Percentiles rank a stretch among this genome's conserved stretches.
These are phyloP conservation scores for Xestia c-nigrum DNA, from an alignment of 2,888 invertebrate genomes.

Conservation along the genomic window DNA sequence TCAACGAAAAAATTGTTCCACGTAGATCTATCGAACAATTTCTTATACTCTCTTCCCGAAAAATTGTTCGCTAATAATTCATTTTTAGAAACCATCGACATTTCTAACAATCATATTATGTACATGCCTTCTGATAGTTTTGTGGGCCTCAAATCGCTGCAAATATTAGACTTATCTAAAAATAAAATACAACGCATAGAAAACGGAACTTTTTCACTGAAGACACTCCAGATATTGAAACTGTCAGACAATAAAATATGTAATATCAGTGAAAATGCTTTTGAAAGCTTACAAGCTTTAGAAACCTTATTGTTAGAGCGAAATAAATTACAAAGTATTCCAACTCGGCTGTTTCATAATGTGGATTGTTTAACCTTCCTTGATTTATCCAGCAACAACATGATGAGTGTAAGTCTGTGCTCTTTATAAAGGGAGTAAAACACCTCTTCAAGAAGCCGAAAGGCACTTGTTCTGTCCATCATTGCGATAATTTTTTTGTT, in stretches of 20 bases:
- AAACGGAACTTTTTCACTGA: conserved; percentile 90
- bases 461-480: too few species aligned
- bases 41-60: conserved; percentile 90
- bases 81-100: conserved; percentile 91
- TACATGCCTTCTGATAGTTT: conserved; percentile 91
- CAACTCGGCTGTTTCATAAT: conserved; percentile 86
- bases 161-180: conserved; percentile 93
- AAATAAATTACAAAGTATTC: conserved; percentile 89
- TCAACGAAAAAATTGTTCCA: conserved; percentile 92
- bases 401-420: conserved; percentile 83
- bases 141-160: conserved; percentile 89
- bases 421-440: too few species aligned
- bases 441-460: too few species aligned
- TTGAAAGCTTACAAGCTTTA: conserved; percentile 87
- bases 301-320: conserved; percentile 90
- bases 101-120: conserved; percentile 92
- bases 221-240: conserved; percentile 91
- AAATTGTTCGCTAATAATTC: conserved; percentile 91
- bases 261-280: conserved; percentile 90
- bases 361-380: conserved; percentile 88
- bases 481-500: too few species aligned
- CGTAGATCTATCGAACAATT: conserved; percentile 93
- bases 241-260: conserved; percentile 93
- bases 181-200: conserved; percentile 92
- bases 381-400: conserved; percentile 90